Base-by-base conservation (phyloP, 2,797 vertebrate genomes). In the Oreonectes daqikongensis region DNA sequence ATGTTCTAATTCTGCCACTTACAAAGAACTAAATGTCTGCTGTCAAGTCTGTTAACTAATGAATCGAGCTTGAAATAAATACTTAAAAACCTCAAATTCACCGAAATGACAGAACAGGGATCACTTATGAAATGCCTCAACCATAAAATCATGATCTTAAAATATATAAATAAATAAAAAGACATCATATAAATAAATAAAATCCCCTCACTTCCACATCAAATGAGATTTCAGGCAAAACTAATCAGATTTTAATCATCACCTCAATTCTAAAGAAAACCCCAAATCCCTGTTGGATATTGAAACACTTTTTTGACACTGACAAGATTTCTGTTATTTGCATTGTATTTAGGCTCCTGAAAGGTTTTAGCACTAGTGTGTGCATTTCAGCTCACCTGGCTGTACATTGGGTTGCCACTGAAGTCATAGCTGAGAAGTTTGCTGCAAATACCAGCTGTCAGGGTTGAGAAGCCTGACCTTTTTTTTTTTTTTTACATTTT, bases 381-480 rank as follows among this genome's bases (percentile, higher is more conserved):
- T 38, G 30, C 63, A 24, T 82, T 84, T 86, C 85, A 76, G 0
- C 66, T 82, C 69, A 64, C 67, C 57, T 48, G 78, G 81, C 81
- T 24, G 84, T 85, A 85, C 76, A 32, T 35, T 46, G 70, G 57
- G 59, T 80, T 72, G 35, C 80, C 32, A 71, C 4, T 71, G 74
- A 75, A 73, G 18, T 76, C 67, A 68, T 22, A 82, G 81, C 66
- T 80, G 78, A 85, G 72, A 88, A 89, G 87, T 88, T 80, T 42
- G 28, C 71, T 66, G 78, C 81, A 93, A 92, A 93, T 91, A 92
- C 86, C 90, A 92, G 83, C 89, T 88, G 91, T 89, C 91, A 91
- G 81, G 89, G 83, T 82, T 77, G 78, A 64, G 30, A 67, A 68
- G 77, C 60, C 66, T 91, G 91, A 93, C 92, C 92, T 92, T 93